A percentile compares a stretch with the other conserved stretches of the same genome.
phyloP scores from a whole-genome alignment of 1,140 invertebrate species.

The Euwallacea fornicatus region DNA sequence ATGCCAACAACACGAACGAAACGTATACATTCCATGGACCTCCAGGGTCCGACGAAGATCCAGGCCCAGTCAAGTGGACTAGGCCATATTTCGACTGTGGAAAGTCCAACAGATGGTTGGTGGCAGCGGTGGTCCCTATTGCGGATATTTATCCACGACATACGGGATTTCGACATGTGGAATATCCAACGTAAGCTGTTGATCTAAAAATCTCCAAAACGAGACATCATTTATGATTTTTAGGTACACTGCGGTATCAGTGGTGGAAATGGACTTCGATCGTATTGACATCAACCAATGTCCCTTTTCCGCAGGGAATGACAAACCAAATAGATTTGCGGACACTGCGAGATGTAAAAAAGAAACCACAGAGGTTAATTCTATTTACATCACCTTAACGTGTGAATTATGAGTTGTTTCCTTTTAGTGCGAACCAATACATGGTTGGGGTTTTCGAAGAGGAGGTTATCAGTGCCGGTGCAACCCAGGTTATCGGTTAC shows the following conservation, averaged over 20 bases:
- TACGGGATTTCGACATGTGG: conserved; percentile 90
- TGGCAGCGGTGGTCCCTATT: conserved; percentile 90
- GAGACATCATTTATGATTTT: conserved; percentile 1
- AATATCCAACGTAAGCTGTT: conserved; percentile 85
- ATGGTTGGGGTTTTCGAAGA: conserved; percentile 93
- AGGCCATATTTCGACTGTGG: conserved; percentile 96
- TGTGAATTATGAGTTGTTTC: conserved; percentile 5
- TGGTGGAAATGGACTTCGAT: conserved; percentile 96
- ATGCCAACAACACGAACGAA: conserved; percentile 94
- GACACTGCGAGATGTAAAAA: conserved; percentile 90
- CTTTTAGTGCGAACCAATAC: conserved; percentile 89
- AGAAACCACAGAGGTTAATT: conserved; percentile 81
- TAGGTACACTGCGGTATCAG: conserved; percentile 89
- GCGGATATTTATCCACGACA: conserved; percentile 95
- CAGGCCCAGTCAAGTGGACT: conserved; percentile 91
- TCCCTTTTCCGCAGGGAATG: conserved; percentile 85
- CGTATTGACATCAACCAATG: conserved; percentile 98
- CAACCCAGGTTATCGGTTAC: conserved; percentile 84
- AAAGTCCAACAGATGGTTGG: conserved; percentile 92
- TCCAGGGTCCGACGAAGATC: conserved; percentile 83
- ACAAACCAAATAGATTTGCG: conserved; percentile 84
- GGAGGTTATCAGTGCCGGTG: conserved; percentile 97
- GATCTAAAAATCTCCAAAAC: no score
- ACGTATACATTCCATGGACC: conserved; percentile 93
- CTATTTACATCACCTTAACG: background rate